Percentiles rank a stretch among this genome's conserved stretches.
These are phyloP conservation scores for Spongia lamella DNA, from an alignment of 37 sponge, comb jelly and placozoan genomes.

Conservation along the genomic window DNA sequence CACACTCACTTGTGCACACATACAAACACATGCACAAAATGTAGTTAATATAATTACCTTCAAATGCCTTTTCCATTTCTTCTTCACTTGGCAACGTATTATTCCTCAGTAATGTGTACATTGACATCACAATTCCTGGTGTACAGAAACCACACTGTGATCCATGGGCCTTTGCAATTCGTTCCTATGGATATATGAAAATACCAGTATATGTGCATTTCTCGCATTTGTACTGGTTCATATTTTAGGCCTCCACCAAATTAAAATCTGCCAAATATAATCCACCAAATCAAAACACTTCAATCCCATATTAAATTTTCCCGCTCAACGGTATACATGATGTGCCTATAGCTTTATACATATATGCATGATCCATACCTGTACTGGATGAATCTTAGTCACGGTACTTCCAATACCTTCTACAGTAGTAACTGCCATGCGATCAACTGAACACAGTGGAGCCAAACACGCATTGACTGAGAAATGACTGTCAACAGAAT, in stretches of 20 bases:
- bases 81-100: constrained; percentile 35
- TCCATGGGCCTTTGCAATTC: constrained; percentile 56
- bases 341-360: too few species aligned
- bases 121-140: constrained; percentile 74
- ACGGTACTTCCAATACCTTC: constrained; percentile 82
- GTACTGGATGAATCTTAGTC: constrained; percentile 69
- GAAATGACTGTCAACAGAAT: constrained; percentile 29
- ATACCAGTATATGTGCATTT: too few species aligned
- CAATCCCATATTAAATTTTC: too few species aligned
- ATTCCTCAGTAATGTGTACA: constrained; percentile 68
- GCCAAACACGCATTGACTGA: constrained; percentile 82
- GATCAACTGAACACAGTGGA: constrained; percentile 80
- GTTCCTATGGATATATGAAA: constrained; percentile 25
- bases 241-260: too few species aligned
- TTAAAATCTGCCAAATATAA: too few species aligned
- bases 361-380: constrained; percentile 46
- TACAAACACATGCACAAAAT: neutral
- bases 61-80: constrained; percentile 56
- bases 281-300: too few species aligned
- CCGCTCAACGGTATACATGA: too few species aligned
- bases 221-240: too few species aligned
- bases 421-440: constrained; percentile 84
- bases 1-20: neutral
- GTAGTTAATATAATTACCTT: constrained; percentile 8
- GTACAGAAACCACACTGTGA: constrained; percentile 78